Conservation (phyloP, 2,888 invertebrate species). For the Rutpela maculata region DNA sequence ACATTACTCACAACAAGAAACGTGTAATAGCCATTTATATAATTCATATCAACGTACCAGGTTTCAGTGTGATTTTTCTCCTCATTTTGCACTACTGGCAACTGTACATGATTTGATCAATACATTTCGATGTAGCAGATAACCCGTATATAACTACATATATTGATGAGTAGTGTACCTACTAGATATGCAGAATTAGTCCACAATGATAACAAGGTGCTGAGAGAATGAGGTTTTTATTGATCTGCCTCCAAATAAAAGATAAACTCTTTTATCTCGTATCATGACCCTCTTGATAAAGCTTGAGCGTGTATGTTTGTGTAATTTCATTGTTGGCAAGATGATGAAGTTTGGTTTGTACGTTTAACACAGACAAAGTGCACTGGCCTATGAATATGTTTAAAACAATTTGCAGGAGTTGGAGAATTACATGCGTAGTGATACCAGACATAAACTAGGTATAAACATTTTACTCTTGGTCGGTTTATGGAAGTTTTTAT, state of each 20-base stretch:
- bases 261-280: conserved; percentile 35
- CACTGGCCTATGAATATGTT: too few species aligned
- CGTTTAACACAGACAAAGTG: background rate
- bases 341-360: background rate
- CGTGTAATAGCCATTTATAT: conserved; percentile 73
- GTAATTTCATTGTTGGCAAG: background rate
- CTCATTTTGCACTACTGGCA: conserved; percentile 38
- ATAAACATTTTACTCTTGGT: too few species aligned
- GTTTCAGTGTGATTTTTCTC: conserved; percentile 45
- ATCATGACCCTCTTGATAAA: conserved; percentile 39
- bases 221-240: conserved; percentile 31
- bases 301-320: background rate
- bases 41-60: conserved; percentile 61
- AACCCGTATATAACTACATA: background rate
- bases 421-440: background rate
- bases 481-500: too few species aligned
- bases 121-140: background rate
- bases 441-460: too few species aligned
- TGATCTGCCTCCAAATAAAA: conserved; percentile 33
- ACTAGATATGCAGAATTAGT: conserved; percentile 21
- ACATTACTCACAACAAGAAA: background rate
- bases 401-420: background rate
- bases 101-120: background rate
- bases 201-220: conserved; percentile 13
- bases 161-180: background rate